Base-by-base conservation (phyloP, 2,888 invertebrate species). In the Embidobia sp. region DNA sequence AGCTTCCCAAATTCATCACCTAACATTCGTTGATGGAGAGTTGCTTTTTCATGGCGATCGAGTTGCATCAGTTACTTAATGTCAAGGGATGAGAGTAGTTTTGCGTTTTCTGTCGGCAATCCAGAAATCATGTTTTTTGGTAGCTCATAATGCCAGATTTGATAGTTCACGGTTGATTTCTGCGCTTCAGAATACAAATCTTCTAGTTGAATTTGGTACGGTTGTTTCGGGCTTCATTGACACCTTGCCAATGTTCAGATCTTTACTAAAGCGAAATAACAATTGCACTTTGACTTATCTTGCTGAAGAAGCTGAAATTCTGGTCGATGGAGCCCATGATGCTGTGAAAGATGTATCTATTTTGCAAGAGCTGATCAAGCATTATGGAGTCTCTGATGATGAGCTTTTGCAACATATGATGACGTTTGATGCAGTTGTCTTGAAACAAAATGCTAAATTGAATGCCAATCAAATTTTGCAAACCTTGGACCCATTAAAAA, bases 1-100 rank as follows among this genome's bases (percentile, higher is more conserved):
- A 2, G 57, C 75, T 27, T 55, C 59, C 4, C 29, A 61, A 3
- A 37, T 63, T 0, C 37, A 59, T 31, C 37, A 57, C 3, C 29
- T 78, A 8, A 76, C 72, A 5, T 37, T 19, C 13, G 42, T 59
- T 1, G 33, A 15, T 37, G 49, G 69, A 6, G 40, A 64, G 35
- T 61, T 77, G 15, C 29, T 59, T 1, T 37, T 49, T 26, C 22
- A 70, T 18, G 77, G 66, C 11, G 13, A 35, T 1, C 29, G 40
- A 48, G 61, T 77, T 1, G 11, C 31, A 2, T 46, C 77, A n/a
- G 16, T 61, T 19, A 42, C 70, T 6, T 37, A 59, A 1, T 1
- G 7, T 3, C 6, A 51, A 13, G 64, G 31, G 1, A 42, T 64
- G 11, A 6, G n/a, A 27, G 11, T 7, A 22, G 2, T 26, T 1